These are phyloP conservation scores for Ctenopoma kingsleyae DNA, from an alignment of 2,797 vertebrate species.

Conservation along the genomic window DNA sequence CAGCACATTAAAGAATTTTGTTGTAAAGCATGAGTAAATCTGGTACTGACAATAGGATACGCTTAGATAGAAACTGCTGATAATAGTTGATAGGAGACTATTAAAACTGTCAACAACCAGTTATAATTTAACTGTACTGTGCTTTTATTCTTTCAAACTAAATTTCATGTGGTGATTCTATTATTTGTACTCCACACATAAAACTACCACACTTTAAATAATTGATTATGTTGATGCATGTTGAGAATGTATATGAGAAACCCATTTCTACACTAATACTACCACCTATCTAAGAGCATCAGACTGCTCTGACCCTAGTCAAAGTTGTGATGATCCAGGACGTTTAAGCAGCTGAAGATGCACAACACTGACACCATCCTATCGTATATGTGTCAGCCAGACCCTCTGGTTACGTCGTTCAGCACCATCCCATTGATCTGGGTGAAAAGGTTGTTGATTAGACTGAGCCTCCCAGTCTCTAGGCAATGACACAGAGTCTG, in stretches of 20 bases:
- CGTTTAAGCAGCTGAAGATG: constrained; percentile 49
- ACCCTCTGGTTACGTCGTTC: constrained; percentile 53
- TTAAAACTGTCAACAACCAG: background rate
- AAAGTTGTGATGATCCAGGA: constrained; percentile 42
- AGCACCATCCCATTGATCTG: constrained; percentile 74
- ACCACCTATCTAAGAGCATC: constrained; percentile 53
- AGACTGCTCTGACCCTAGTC: constrained; percentile 30
- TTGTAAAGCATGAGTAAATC: background rate
- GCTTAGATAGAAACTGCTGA: background rate
- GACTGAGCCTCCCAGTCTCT: constrained; percentile 61
- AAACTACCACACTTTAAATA: constrained; percentile 36
- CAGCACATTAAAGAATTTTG: background rate
- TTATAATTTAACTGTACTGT: background rate
- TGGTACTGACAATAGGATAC: background rate
- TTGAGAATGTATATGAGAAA: constrained; percentile 44
- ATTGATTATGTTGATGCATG: constrained; percentile 27
- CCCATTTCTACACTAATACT: constrained; percentile 43
- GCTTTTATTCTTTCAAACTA: constrained; percentile 2
- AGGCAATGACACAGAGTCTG: constrained; percentile 73
- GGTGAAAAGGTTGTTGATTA: constrained; percentile 85
- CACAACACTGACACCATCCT: background rate
- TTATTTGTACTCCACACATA: background rate
- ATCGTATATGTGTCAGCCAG: constrained; percentile 42
- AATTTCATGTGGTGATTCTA: constrained; percentile 11
- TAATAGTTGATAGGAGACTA: too few species aligned